Percentiles rank a stretch among this genome's conserved stretches.
These are phyloP conservation scores for Empis livida DNA, from an alignment of 2,888 invertebrate species.

Conservation along the genomic window DNA sequence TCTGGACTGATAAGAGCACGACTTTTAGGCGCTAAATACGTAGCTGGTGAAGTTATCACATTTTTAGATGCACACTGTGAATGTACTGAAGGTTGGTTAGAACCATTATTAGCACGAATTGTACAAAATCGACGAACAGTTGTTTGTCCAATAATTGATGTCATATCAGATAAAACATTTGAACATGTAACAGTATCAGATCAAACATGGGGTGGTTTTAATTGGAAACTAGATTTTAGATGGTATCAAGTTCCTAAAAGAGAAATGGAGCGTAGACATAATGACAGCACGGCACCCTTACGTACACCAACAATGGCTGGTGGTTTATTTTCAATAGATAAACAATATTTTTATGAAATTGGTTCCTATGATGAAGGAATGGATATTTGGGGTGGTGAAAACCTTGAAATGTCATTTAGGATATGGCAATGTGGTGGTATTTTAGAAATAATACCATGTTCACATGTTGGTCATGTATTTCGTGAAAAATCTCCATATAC, in stretches of 20 bases:
- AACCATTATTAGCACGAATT: slow-evolving; percentile 84
- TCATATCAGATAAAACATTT: slow-evolving; percentile 97
- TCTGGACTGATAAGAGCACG: slow-evolving; percentile 94
- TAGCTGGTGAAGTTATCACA: slow-evolving; percentile 43
- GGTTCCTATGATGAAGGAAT: slow-evolving; percentile 98
- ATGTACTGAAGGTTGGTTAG: slow-evolving; percentile 91
- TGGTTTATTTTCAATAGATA: slow-evolving; percentile 87
- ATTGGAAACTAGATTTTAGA: slow-evolving; percentile 98
- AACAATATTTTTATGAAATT: slow-evolving; percentile 93
- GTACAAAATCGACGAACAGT: slow-evolving; percentile 86
- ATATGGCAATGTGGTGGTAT: slow-evolving; percentile 94
- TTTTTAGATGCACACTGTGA: slow-evolving; percentile 38
- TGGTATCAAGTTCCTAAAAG: slow-evolving; percentile 98
- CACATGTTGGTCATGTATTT: slow-evolving; percentile 95
- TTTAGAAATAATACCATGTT: slow-evolving; percentile 90
- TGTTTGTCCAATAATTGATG: slow-evolving; percentile 97
- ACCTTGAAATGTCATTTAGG: slow-evolving; percentile 46
- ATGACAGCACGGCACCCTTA: slow-evolving; percentile 84
- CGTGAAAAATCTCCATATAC: slow-evolving; percentile 97
- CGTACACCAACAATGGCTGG: slow-evolving; percentile 98
- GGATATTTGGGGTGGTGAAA: too few relatives aligned
- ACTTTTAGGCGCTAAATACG: slow-evolving; percentile 84
- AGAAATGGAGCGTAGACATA: slow-evolving; percentile 86
- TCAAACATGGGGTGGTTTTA: slow-evolving; percentile 99
- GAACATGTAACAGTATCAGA: slow-evolving; percentile 98